Base-by-base conservation (phyloP, 2,888 invertebrate species). In the Drosophila borborema region DNA sequence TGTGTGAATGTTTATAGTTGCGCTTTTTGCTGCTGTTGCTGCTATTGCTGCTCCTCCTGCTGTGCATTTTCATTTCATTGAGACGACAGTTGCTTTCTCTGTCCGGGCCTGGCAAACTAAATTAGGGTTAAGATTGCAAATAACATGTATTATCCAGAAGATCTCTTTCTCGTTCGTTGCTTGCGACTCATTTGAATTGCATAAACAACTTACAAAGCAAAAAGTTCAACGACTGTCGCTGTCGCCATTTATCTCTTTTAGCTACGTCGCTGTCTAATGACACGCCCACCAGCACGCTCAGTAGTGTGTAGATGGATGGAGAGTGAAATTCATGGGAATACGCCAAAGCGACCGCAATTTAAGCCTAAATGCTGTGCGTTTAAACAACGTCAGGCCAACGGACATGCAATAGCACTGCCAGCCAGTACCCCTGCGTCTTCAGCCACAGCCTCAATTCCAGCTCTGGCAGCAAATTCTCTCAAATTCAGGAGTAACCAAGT, bases 91-190 rank as follows among this genome's bases (percentile, higher is more conserved):
- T 81, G 68, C 67, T 61, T 64, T 62, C 43, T 43, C 59, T 46
- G 83, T 82, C 73, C 73, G 69, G 66, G 77, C 72, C 68, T 77
- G 77, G 77, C 86, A 80, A 75, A 85, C 86, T 85, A 85, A 85
- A 85, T 85, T 89, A 85, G 90, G 85, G 90, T 89, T 89, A 85
- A 85, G 85, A 85, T 85, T 85, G 88, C 85, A 87, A 89, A 85
- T 85, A 85, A 85, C 89, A 89, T 89, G 88, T 85, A 89, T 85
- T 85, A 74, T 76, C 73, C 74, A 59, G 61, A 38, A 59, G 61
- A 38, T 34, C 23, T 18, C n/a, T 20, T 16, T n/a, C 16, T 40
- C 9, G 10, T 20, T 58, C 20, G 38, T 28, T 28, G 46, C 54
- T 51, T 55, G 71, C 74, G 55, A 72, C 77, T 87, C 90, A 90